A percentile compares a stretch with the other conserved stretches of the same genome.
phyloP scores from a whole-genome alignment of 2,797 vertebrate species.

The Pangasius djambal region DNA sequence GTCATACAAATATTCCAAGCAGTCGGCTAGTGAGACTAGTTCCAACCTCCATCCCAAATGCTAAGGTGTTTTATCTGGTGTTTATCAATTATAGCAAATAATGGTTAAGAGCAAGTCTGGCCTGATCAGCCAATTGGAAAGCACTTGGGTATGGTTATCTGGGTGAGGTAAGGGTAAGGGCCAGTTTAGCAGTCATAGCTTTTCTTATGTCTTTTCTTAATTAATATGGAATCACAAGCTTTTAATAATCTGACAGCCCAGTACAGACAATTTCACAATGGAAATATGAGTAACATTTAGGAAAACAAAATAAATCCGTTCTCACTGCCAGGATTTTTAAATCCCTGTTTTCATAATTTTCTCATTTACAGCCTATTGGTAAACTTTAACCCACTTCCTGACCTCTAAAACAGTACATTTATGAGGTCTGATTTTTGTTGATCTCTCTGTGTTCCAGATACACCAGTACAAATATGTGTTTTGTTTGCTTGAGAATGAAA shows the following conservation, averaged over 20 bases:
- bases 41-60: not conserved
- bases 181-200: not conserved
- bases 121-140: slow-evolving; percentile 73
- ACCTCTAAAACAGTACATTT: not conserved
- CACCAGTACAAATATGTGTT: not conserved
- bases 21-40: too few relatives aligned
- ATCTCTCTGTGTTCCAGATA: not conserved
- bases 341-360: not conserved
- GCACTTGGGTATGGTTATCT: slow-evolving; percentile 51
- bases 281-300: not conserved
- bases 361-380: not conserved
- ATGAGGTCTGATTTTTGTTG: not conserved
- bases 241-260: not conserved
- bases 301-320: not conserved
- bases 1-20: not conserved
- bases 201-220: not conserved
- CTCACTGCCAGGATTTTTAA: not conserved
- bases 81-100: not conserved
- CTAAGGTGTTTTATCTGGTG: not conserved
- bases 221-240: not conserved
- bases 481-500: not conserved
- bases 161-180: not conserved
- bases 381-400: not conserved
- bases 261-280: not conserved
- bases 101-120: slow-evolving; percentile 44